These are phyloP conservation scores for Gibbula magus DNA, from an alignment of 2,888 invertebrate species.

Conservation along the genomic window DNA sequence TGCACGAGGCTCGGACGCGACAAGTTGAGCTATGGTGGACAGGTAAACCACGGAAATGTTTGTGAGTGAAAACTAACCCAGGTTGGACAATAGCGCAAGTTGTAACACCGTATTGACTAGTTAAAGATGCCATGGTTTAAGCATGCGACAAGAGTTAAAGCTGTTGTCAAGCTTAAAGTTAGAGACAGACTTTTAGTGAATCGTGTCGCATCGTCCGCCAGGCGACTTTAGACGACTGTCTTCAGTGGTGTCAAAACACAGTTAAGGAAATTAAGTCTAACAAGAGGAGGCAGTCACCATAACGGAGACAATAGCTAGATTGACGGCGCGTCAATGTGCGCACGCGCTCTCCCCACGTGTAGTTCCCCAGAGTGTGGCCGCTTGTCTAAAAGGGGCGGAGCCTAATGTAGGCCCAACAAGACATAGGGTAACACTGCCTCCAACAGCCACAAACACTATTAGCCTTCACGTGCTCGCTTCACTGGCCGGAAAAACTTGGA, in stretches of 20 bases:
- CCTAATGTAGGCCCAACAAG: neutral
- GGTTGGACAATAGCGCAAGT: neutral
- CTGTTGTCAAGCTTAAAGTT: neutral
- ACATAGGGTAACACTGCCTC: neutral
- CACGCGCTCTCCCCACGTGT: neutral
- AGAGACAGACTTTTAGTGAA: neutral
- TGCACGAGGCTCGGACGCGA: too few species aligned
- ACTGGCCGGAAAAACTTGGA: neutral
- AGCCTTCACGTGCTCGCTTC: neutral
- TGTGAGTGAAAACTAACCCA: too few species aligned
- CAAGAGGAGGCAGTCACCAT: neutral
- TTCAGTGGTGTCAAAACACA: neutral
- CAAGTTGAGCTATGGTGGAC: too few species aligned
- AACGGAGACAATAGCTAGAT: slow-evolving; percentile 13
- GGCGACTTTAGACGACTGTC: neutral
- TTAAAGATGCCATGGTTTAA: neutral
- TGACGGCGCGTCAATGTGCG: slow-evolving; percentile 10
- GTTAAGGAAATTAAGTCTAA: neutral
- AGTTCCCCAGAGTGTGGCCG: neutral
- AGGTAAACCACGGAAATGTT: too few species aligned
- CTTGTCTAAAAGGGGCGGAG: neutral
- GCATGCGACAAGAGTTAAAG: neutral
- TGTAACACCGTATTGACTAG: neutral
- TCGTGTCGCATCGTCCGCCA: neutral
- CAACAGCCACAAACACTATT: neutral